Evolutionary conservation across 2,113 vertebrate genomes (phyloP), one percentile per base, ranked within the genome.

Genomic region (Lates calcarifer): DNA sequence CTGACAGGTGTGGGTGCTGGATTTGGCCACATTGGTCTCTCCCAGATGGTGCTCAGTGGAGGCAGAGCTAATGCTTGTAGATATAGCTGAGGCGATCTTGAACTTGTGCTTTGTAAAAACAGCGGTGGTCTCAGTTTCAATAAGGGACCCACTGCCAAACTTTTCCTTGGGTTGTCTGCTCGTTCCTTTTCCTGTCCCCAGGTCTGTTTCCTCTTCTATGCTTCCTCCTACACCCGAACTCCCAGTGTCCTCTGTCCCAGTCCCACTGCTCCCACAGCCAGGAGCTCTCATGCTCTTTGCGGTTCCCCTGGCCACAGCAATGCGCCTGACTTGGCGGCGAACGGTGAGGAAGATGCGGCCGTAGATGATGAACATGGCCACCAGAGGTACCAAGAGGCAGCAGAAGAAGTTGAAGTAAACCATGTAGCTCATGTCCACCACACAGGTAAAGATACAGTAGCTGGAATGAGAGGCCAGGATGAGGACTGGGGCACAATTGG

Each of bases 391-490:
- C 62, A 87, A 45, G 47, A 92, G 79, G 55, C 86, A 81, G 77
- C 73, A 84, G 17, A 65, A 45, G 56, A 93, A 90, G 57, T 14
- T 92, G 22, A 88, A 90, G 61, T 93, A 93, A 43, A 91, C 91
- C 82, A 91, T 83, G n/a, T 86, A 89, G 41, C 51, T 39, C 82
- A 84, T 89, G 35, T 94, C 75, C 28, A 90, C 67, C 41, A 65
- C 61, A 20, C 86, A 92, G 17, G 49, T 82, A 74, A 91, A 88
- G 83, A 93, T 73, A 51, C 93, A 91, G 78, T 82, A 87, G n/a
- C 85, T 88, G 43, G 28, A 80, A 7, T 3, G 4, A 65, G 17
- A 80, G 17, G 29, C 2, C 43, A 47, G 22, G n/a, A 28, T 3
- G 14, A 5, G 5, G 51, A 24, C n/a, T n/a, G 4, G 11, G 51